A percentile compares a stretch with the other conserved stretches of the same genome.
phyloP scores from a whole-genome alignment of 30 jellyfish, hydroid and myxozoan genomes.

The Nemopilema nomurai region DNA sequence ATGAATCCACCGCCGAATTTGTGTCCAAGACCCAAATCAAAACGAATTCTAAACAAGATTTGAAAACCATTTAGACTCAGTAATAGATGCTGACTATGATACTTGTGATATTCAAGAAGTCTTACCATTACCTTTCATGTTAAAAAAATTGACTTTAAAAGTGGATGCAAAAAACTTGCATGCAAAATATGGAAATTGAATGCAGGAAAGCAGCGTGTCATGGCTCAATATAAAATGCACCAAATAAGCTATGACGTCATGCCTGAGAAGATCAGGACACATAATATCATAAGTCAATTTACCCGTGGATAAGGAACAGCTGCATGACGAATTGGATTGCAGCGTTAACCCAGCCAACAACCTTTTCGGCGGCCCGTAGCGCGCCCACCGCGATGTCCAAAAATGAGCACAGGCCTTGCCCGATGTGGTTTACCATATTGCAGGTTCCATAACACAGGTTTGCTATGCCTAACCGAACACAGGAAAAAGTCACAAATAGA shows the following conservation, averaged over 20 bases:
- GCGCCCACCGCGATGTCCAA: slow-evolving; percentile 95
- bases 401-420: slow-evolving; percentile 89
- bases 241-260: too few relatives aligned
- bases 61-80: slow-evolving; percentile 13
- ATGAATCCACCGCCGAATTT: slow-evolving; percentile 88
- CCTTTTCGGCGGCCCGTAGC: slow-evolving; percentile 76
- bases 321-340: slow-evolving; percentile 87
- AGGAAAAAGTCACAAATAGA: not conserved
- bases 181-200: too few relatives aligned
- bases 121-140: too few relatives aligned
- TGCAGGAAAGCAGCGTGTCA: too few relatives aligned
- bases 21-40: slow-evolving; percentile 95
- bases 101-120: too few relatives aligned
- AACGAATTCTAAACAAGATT: slow-evolving; percentile 84
- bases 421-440: slow-evolving; percentile 87
- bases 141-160: too few relatives aligned
- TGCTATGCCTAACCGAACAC: slow-evolving; percentile 72
- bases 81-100: not conserved
- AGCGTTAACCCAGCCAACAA: slow-evolving; percentile 92
- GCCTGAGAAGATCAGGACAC: too few relatives aligned
- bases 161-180: too few relatives aligned
- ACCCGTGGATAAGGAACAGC: slow-evolving; percentile 95
- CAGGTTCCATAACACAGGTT: slow-evolving; percentile 92
- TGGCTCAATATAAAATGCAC: too few relatives aligned
- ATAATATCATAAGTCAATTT: slow-evolving; percentile 9